Percentiles rank a stretch among this genome's conserved stretches.
Conservation (phyloP, 2,113 vertebrate genomes). For the Benitochromis conjunctus region DNA sequence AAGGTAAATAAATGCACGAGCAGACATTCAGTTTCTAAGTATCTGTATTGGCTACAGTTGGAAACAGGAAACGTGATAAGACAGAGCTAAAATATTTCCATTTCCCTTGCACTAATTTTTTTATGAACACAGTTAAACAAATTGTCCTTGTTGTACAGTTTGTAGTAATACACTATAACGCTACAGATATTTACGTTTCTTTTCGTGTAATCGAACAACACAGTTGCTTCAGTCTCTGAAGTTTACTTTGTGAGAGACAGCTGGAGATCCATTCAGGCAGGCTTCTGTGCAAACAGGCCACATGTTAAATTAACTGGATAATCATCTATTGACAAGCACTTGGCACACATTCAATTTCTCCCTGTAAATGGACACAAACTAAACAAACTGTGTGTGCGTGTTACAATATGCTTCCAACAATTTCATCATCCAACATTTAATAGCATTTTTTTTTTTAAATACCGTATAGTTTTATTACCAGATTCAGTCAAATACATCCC, state of each 20-base stretch:
- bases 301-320: slow-evolving; percentile 47
- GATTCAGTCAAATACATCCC: neutral
- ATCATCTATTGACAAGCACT: slow-evolving; percentile 26
- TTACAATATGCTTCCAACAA: neutral
- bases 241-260: neutral
- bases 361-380: neutral
- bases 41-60: neutral
- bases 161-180: neutral
- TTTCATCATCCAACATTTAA: neutral
- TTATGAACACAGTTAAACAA: neutral
- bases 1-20: neutral
- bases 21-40: neutral
- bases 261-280: slow-evolving; percentile 26
- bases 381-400: neutral
- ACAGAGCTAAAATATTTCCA: neutral
- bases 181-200: neutral
- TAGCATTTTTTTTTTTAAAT: neutral
- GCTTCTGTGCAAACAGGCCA: slow-evolving; percentile 20
- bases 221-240: neutral
- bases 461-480: neutral
- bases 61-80: neutral
- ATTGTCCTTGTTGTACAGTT: neutral
- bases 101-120: neutral
- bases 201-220: neutral
- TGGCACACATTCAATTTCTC: slow-evolving; percentile 38